A percentile compares a stretch with the other conserved stretches of the same genome.
These are phyloP conservation scores for Caenorhabditis brenneri DNA, from an alignment of 1,140 invertebrate species.

Conservation along the genomic window DNA sequence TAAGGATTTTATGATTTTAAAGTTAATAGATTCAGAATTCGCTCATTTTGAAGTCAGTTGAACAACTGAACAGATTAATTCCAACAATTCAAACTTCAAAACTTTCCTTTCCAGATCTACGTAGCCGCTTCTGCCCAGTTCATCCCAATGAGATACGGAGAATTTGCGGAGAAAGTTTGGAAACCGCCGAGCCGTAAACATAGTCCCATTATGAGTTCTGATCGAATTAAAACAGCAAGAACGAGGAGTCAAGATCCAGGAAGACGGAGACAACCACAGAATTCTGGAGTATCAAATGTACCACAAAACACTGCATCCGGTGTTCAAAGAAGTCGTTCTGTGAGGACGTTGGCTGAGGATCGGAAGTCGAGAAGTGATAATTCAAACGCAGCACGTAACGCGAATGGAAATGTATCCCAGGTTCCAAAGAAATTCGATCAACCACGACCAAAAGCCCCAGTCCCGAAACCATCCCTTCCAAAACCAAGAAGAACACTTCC, in stretches of 20 bases:
- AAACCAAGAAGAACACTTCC: background rate
- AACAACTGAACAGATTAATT: no score
- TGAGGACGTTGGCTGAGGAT: background rate
- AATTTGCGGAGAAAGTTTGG: slow-evolving; percentile 7
- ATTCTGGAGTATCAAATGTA: background rate
- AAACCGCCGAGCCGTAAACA: slow-evolving; percentile 14
- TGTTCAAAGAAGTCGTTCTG: slow-evolving; percentile 24
- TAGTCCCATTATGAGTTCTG: slow-evolving; percentile 23
- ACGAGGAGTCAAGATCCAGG: slow-evolving; percentile 4
- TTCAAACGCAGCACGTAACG: background rate
- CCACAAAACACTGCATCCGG: background rate
- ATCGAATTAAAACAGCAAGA: slow-evolving; percentile 15
- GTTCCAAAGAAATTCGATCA: background rate
- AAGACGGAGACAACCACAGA: background rate
- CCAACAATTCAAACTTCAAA: no score
- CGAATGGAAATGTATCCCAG: background rate
- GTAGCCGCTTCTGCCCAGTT: slow-evolving; percentile 16
- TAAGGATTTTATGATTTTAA: no score
- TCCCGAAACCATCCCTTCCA: background rate
- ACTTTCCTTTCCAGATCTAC: background rate
- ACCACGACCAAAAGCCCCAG: slow-evolving; percentile 1
- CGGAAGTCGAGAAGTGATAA: background rate
- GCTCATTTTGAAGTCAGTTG: background rate
- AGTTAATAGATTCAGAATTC: no score
- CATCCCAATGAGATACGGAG: slow-evolving; percentile 22